These are phyloP conservation scores for Tachycineta bicolor DNA, from an alignment of 2,113 vertebrate species.

Conservation along the genomic window DNA sequence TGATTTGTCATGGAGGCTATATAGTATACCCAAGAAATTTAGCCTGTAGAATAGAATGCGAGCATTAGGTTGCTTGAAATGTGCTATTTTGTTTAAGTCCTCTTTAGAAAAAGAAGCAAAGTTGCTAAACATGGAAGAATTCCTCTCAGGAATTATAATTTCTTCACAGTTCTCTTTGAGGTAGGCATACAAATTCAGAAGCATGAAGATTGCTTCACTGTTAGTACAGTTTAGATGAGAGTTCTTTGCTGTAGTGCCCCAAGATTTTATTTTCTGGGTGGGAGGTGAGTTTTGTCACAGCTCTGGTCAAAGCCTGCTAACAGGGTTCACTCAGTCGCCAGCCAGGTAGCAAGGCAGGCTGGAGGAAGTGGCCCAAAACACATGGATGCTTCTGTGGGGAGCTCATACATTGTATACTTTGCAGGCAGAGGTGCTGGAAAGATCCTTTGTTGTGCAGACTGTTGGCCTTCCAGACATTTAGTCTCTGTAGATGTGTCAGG, in stretches of 20 bases:
- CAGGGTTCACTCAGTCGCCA: not conserved
- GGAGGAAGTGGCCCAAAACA: not conserved
- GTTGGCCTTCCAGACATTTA: not conserved
- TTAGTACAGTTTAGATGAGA: not conserved
- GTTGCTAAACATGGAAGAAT: not conserved
- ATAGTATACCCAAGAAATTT: not conserved
- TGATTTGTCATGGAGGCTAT: not conserved
- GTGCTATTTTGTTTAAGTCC: not conserved
- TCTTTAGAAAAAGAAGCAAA: not conserved
- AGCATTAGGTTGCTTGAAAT: not conserved
- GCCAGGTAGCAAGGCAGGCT: not conserved
- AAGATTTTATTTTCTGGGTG: not conserved
- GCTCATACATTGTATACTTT: not conserved
- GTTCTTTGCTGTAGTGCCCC: not conserved
- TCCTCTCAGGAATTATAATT: not conserved
- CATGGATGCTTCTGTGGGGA: not conserved
- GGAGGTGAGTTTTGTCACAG: not conserved
- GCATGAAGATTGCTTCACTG: fast-evolving
- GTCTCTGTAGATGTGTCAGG: not conserved
- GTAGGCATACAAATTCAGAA: not conserved
- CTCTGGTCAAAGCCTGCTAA: not conserved
- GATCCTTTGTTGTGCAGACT: not conserved
- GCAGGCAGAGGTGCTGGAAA: not conserved
- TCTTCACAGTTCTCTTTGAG: not conserved
- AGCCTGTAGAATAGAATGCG: not conserved